phyloP scores from a whole-genome alignment of 1,140 invertebrate genomes.

The Nymphalis io region DNA sequence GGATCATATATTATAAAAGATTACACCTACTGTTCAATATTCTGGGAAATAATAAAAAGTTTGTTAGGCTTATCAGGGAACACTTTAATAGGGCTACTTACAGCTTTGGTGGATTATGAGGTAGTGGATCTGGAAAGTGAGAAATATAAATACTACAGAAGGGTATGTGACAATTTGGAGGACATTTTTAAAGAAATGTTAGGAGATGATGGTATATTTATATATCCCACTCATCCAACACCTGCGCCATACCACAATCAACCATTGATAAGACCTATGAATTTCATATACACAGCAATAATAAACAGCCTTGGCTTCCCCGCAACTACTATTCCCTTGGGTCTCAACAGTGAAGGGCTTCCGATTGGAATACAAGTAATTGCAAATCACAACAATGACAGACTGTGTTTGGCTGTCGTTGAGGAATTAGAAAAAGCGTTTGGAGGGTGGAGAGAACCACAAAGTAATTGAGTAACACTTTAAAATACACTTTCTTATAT shows the following conservation, averaged over 20 bases:
- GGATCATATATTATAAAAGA: conserved; percentile 85
- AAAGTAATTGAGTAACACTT: conserved; percentile 35
- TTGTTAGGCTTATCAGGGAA: conserved; percentile 88
- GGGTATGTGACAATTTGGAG: conserved; percentile 79
- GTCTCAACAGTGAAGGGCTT: conserved; percentile 90
- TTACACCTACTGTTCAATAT: conserved; percentile 83
- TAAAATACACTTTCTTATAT: too few relatives aligned
- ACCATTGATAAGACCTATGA: conserved; percentile 91
- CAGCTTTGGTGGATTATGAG: conserved; percentile 86
- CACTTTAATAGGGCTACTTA: conserved; percentile 91
- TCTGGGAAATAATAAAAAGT: conserved; percentile 87
- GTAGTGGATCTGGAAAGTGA: conserved; percentile 82
- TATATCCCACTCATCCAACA: conserved; percentile 95
- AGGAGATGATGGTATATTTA: conserved; percentile 91
- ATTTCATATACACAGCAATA: conserved; percentile 95
- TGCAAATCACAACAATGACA: conserved; percentile 89
- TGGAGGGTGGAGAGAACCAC: conserved; percentile 93
- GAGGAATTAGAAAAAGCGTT: conserved; percentile 93
- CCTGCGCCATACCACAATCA: conserved; percentile 94
- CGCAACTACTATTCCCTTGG: conserved; percentile 92
- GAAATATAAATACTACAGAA: conserved; percentile 81
- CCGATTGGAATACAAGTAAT: conserved; percentile 93
- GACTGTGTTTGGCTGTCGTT: conserved; percentile 91
- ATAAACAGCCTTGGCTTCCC: conserved; percentile 95
- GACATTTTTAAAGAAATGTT: conserved; percentile 80